Evolutionary conservation across 2,113 vertebrate species (phyloP).

Genomic region (Neogale vison): DNA sequence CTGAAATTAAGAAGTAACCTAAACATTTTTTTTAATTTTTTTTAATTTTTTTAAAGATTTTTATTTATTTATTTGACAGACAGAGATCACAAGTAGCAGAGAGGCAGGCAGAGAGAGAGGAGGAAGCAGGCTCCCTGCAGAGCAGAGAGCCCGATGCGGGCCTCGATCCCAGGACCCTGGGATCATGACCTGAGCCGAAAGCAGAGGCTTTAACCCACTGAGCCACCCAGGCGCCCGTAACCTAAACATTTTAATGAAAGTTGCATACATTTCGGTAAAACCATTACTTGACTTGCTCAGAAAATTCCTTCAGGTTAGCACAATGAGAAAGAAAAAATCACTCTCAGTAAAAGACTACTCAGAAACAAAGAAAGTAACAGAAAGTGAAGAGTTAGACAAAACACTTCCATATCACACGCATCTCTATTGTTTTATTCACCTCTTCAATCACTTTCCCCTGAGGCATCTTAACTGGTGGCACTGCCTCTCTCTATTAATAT

Average conservation of each 20-base stretch:
- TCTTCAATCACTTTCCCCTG: constrained; percentile 32
- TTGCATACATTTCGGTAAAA: constrained; percentile 10
- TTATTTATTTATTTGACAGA: too few species aligned
- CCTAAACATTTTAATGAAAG: constrained; percentile 26
- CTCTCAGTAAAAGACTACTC: background rate
- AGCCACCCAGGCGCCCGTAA: too few species aligned
- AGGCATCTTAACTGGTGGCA: background rate
- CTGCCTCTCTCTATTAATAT: constrained; percentile 45
- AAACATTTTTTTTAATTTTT: too few species aligned
- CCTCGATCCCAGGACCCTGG: too few species aligned
- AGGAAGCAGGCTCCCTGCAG: too few species aligned
- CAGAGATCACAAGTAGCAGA: too few species aligned
- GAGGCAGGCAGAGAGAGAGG: too few species aligned
- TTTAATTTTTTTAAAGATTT: too few species aligned
- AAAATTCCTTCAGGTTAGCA: constrained; percentile 28
- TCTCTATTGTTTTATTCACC: background rate
- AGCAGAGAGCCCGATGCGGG: too few species aligned
- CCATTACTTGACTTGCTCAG: constrained; percentile 55
- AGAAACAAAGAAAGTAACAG: constrained; percentile 54
- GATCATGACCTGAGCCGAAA: too few species aligned
- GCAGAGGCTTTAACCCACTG: too few species aligned
- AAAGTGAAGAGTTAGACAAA: constrained; percentile 61
- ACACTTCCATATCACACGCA: background rate
- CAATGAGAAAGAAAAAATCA: background rate
- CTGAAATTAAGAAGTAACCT: background rate